These are phyloP conservation scores for Allophyes oxyacanthae DNA, from an alignment of 2,888 invertebrate species.

Conservation along the genomic window DNA sequence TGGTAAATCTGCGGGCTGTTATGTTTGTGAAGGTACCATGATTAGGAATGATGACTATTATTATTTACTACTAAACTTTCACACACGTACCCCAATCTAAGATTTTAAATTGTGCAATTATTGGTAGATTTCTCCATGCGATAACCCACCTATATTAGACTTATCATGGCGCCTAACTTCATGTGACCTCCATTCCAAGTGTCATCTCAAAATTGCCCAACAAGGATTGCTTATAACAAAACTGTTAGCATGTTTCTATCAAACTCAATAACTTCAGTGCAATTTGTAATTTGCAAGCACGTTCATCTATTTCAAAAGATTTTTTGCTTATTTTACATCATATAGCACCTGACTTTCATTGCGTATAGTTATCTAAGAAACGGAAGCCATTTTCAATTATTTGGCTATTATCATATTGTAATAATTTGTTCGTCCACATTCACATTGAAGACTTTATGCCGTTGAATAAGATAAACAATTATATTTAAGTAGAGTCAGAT, in stretches of 20 bases:
- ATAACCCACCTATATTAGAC: conserved; percentile 1
- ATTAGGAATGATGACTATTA: not conserved
- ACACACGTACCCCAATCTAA: conserved; percentile 1
- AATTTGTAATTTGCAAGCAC: conserved; percentile 9
- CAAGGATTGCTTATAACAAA: conserved; percentile 10
- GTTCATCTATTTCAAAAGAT: conserved; percentile 8
- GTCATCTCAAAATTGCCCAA: conserved; percentile 30
- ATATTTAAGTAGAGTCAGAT: too few species aligned
- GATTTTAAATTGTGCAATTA: not conserved
- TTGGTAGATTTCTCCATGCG: not conserved
- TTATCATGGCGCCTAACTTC: conserved; percentile 2
- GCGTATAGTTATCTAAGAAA: conserved; percentile 18
- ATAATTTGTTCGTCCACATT: conserved; percentile 15
- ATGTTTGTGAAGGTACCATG: not conserved
- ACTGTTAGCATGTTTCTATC: conserved; percentile 15
- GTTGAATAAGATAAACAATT: too few species aligned
- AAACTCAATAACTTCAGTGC: conserved; percentile 5
- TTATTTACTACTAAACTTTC: conserved; percentile 7
- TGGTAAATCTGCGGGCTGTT: too few species aligned
- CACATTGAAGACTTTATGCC: conserved; percentile 1
- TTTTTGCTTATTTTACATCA: conserved; percentile 4
- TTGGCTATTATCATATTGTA: too few species aligned
- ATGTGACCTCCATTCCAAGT: conserved; percentile 8
- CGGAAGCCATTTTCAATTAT: conserved; percentile 19
- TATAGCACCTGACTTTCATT: conserved; percentile 17